Evolutionary conservation across 2,888 invertebrate species (phyloP), one percentile per base, ranked within the genome.

Genomic region (Polydrusus tereticollis): DNA sequence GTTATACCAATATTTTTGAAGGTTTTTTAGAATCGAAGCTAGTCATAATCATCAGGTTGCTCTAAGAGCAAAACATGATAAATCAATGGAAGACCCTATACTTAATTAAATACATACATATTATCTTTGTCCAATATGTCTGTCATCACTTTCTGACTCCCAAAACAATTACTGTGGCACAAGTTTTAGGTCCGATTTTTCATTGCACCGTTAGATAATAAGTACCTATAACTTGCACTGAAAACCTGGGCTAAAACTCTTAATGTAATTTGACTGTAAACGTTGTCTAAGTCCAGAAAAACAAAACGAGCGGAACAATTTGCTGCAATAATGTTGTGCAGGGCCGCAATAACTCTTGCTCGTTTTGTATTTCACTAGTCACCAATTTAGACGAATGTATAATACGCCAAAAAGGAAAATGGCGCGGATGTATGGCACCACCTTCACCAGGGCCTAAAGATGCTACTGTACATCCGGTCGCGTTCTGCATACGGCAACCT

Each of bases 121-220:
- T 59, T 20, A 45, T 16, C 38, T 60, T 52, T 43, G 68, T 68
- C 52, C 52, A 63, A 18, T 59, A 58, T 58, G 47, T 68, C 52
- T 69, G 63, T 69, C 26, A 69, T 57, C 21, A 50, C 29, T 59
- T 38, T 65, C 14, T 76, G 79, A 83, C 80, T 83, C 82, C 81
- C 80, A 73, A 79, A 77, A 81, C 82, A 83, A 82, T 83, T 82
- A 83, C 75, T 82, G 83, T 80, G 83, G 83, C 83, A 83, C 83
- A 80, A 81, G 78, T 23, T 74, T 69, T 77, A 65, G 75, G 69
- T 66, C 72, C 33, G 23, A 41, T 23, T 60, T 26, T 62, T 75
- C 76, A 76, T 57, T 71, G 21, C 60, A 52, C 63, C 36, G 71
- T 72, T 47, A 21, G 47, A 70, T 29, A 69, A 16, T 16, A 7